Percentiles rank a stretch among this genome's conserved stretches.
These are phyloP conservation scores for Cardiocondyla obscurior DNA, from an alignment of 1,140 invertebrate species.

Conservation along the genomic window DNA sequence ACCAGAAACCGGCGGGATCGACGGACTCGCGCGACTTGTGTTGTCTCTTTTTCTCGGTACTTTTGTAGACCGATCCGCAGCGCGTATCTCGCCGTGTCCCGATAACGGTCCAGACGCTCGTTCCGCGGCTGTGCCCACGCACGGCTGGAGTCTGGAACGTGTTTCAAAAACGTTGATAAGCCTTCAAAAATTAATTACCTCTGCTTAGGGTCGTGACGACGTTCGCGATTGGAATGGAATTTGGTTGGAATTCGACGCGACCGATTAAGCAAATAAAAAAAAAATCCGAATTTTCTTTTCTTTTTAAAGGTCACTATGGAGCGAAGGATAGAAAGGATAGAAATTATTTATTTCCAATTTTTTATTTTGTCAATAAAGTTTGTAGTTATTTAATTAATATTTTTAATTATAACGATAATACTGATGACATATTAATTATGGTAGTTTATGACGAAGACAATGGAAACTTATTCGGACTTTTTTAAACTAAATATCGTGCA, in stretches of 20 bases:
- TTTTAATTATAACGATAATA: not conserved
- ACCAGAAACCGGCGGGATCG: conserved; percentile 61
- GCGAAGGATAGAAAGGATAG: no score
- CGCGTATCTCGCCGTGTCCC: conserved; percentile 61
- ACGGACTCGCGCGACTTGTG: conserved; percentile 53
- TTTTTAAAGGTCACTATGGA: no score
- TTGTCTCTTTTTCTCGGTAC: conserved; percentile 35
- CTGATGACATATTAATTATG: not conserved
- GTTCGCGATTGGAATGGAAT: not conserved
- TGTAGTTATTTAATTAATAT: not conserved
- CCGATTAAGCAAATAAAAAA: not conserved
- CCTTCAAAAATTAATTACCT: not conserved
- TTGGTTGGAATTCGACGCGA: not conserved
- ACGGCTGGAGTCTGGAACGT: not conserved
- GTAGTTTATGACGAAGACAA: not conserved
- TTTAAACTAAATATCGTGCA: not conserved
- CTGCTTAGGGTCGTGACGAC: not conserved
- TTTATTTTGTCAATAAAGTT: not conserved
- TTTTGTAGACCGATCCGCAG: not conserved
- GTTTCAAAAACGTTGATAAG: conserved; percentile 16
- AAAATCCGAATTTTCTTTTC: no score
- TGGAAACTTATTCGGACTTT: not conserved
- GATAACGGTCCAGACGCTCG: conserved; percentile 65
- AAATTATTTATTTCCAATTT: not conserved
- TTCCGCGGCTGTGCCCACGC: not conserved